These are phyloP conservation scores for Zaprionus lineosus DNA, from an alignment of 2,888 invertebrate species.

Conservation along the genomic window DNA sequence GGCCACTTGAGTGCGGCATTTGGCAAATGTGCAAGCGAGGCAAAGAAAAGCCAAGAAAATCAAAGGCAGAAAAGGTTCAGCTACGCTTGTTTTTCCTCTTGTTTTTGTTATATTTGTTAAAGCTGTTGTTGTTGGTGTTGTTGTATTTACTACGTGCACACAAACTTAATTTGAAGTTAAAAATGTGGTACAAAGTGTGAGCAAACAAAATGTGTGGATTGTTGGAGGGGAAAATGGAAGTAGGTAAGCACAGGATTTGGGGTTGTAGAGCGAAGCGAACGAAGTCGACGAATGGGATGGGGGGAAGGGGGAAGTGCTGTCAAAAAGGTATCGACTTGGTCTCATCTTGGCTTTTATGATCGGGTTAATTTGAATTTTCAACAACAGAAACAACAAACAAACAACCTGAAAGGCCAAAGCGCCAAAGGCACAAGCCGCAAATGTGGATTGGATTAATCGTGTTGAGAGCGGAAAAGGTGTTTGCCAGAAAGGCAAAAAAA, in stretches of 20 bases:
- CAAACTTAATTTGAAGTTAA: slow-evolving; percentile 76
- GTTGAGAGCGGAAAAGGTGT: too few relatives aligned
- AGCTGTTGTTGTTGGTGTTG: slow-evolving; percentile 40
- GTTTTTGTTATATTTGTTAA: background rate
- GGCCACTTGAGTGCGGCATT: slow-evolving; percentile 57
- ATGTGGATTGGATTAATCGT: too few relatives aligned
- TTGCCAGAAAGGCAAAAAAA: too few relatives aligned
- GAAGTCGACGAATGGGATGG: slow-evolving; percentile 2
- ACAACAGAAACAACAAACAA: slow-evolving; percentile 17
- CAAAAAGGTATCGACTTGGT: slow-evolving; percentile 56
- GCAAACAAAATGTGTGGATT: slow-evolving; percentile 46
- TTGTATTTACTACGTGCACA: slow-evolving; percentile 75
- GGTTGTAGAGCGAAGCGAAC: too few relatives aligned
- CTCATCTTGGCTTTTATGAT: slow-evolving; percentile 72
- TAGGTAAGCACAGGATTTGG: too few relatives aligned
- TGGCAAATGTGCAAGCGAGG: slow-evolving; percentile 69
- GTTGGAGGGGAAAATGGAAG: too few relatives aligned
- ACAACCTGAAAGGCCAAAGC: slow-evolving; percentile 12
- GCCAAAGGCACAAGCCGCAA: slow-evolving; percentile 17
- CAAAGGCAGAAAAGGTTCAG: slow-evolving; percentile 65
- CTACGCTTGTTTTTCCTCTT: too few relatives aligned
- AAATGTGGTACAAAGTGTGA: slow-evolving; percentile 70
- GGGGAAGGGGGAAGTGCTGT: slow-evolving; percentile 32
- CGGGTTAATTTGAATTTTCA: slow-evolving; percentile 71
- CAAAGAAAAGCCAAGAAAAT: slow-evolving; percentile 53